phyloP scores from a whole-genome alignment of 2,888 invertebrate genomes.

The Carpatolechia fugitivella region DNA sequence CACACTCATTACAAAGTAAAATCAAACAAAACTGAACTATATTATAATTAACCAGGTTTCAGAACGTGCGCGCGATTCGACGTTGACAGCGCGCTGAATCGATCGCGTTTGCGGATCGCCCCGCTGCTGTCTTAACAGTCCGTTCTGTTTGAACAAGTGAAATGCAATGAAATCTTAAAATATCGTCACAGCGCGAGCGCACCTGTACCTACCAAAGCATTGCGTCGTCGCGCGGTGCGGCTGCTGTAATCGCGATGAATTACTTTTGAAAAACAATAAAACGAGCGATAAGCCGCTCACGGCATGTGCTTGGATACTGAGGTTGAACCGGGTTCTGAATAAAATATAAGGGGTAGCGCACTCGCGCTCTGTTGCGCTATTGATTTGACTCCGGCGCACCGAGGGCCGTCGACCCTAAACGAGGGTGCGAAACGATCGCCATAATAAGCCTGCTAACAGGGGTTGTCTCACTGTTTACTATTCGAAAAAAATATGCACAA shows the following conservation, averaged over 20 bases:
- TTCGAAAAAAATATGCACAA: slow-evolving; percentile 29
- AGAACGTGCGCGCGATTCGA: slow-evolving; percentile 19
- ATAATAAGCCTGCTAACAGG: slow-evolving; percentile 30
- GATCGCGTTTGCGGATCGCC: slow-evolving; percentile 12
- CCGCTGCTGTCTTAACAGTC: slow-evolving; percentile 20
- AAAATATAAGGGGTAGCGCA: slow-evolving; percentile 29
- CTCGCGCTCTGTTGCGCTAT: slow-evolving; percentile 51
- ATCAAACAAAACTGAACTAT: slow-evolving; percentile 19
- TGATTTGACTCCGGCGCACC: slow-evolving; percentile 70
- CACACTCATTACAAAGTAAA: slow-evolving; percentile 52
- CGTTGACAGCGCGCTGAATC: not conserved
- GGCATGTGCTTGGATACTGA: slow-evolving; percentile 3
- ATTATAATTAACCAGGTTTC: not conserved
- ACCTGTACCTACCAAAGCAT: slow-evolving; percentile 72
- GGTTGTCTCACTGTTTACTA: slow-evolving; percentile 32
- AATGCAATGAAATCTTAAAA: slow-evolving; percentile 54
- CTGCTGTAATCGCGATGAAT: slow-evolving; percentile 56
- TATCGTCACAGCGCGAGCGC: slow-evolving; percentile 31
- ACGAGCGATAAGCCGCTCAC: slow-evolving; percentile 56
- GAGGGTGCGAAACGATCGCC: slow-evolving; percentile 42
- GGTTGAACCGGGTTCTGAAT: slow-evolving; percentile 26
- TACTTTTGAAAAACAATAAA: slow-evolving; percentile 73
- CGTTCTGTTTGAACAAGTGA: slow-evolving; percentile 41
- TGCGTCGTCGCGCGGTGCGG: slow-evolving; percentile 45
- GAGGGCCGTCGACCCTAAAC: slow-evolving; percentile 47